phyloP scores from a whole-genome alignment of 2,113 vertebrate genomes.

The Grammomys dolichurus region DNA sequence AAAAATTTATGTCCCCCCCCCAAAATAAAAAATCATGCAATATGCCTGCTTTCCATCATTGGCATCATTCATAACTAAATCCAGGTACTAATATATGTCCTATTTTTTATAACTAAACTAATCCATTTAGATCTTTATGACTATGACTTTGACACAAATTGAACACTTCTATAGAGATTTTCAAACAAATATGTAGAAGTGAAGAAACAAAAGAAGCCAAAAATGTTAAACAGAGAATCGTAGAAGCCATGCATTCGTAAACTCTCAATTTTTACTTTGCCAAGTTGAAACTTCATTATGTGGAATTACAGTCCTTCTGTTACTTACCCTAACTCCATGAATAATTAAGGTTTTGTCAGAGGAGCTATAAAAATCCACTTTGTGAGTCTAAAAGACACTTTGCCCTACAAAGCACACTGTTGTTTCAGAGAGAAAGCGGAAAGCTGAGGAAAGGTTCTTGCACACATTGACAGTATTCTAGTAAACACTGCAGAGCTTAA shows the following conservation, averaged over 20 bases:
- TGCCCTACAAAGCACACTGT: conserved; percentile 76
- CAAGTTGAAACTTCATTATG: conserved; percentile 58
- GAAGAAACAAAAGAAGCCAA: neutral
- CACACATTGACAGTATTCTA: conserved; percentile 76
- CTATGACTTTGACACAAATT: neutral
- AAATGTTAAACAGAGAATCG: neutral
- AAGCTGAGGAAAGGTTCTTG: conserved; percentile 34
- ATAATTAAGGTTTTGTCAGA: conserved; percentile 81
- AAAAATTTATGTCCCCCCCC: too few species aligned
- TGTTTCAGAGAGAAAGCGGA: conserved; percentile 68
- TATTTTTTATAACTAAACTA: neutral
- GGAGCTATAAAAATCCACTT: conserved; percentile 80
- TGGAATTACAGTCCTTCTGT: conserved; percentile 73
- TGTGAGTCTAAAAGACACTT: conserved; percentile 75
- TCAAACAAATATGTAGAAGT: neutral
- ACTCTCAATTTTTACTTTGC: conserved; percentile 67
- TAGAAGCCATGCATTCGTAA: neutral
- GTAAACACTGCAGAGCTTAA: conserved; percentile 82
- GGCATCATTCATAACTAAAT: neutral
- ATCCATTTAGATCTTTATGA: neutral
- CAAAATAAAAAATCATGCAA: neutral
- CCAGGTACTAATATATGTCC: too few species aligned
- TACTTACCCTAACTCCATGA: conserved; percentile 81
- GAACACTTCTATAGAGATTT: neutral
- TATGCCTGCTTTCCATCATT: neutral